Evolutionary conservation across 2,888 invertebrate species (phyloP).

Genomic region (Sinodicranocentrus sp.): DNA sequence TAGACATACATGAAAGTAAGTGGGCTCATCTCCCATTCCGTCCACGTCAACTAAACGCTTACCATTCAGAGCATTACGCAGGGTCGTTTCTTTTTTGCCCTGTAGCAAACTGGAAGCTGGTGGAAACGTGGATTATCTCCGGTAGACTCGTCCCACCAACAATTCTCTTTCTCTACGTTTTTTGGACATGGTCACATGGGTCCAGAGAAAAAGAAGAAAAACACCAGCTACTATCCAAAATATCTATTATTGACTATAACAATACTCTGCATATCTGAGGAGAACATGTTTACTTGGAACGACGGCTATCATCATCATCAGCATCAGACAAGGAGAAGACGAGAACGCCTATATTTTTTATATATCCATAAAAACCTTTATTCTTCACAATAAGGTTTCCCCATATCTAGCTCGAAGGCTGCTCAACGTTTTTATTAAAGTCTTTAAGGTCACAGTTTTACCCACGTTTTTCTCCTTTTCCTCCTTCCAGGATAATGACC

Average conservation of each 20-base stretch:
- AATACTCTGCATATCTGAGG: slow-evolving; percentile 27
- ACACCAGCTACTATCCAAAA: slow-evolving; percentile 7
- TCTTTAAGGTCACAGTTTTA: slow-evolving; percentile 42
- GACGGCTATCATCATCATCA: slow-evolving; percentile 37
- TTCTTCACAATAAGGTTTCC: no score
- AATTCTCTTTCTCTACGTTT: background rate
- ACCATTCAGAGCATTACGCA: slow-evolving; percentile 49
- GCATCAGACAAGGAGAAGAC: no score
- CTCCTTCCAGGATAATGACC: slow-evolving; percentile 29
- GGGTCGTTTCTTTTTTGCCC: slow-evolving; percentile 57
- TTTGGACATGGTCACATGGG: slow-evolving; percentile 14
- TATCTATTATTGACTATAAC: slow-evolving; percentile 30
- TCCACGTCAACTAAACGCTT: slow-evolving; percentile 54
- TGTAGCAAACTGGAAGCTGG: slow-evolving; percentile 50
- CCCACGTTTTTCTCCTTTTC: slow-evolving; percentile 28
- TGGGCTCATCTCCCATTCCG: slow-evolving; percentile 48
- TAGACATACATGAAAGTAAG: slow-evolving; percentile 4
- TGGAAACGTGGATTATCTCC: slow-evolving; percentile 51
- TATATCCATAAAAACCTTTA: no score
- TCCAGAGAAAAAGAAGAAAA: no score
- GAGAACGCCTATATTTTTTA: no score
- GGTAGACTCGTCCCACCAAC: slow-evolving; percentile 22
- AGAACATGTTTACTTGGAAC: slow-evolving; percentile 30
- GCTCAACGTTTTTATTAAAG: slow-evolving; percentile 47
- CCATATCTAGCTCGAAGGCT: slow-evolving; percentile 29